Conservation (phyloP, 2,797 vertebrate genomes). For the Enteromius paludinosus region DNA sequence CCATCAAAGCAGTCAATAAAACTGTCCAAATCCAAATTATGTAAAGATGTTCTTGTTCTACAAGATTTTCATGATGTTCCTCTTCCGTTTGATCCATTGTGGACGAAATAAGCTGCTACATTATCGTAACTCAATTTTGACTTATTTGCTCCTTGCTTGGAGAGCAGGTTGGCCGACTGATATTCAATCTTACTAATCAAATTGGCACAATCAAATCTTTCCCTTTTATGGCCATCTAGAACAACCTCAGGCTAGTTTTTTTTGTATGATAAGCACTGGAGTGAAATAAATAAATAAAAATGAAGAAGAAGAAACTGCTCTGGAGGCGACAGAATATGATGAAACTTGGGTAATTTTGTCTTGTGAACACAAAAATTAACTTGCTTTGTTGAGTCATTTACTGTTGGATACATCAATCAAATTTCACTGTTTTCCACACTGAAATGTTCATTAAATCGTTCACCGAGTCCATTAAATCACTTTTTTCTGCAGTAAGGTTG, state of each 20-base stretch:
- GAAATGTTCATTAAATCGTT: background rate
- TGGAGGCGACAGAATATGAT: conserved; percentile 30
- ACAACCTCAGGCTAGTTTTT: conserved; percentile 25
- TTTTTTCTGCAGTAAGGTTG: background rate
- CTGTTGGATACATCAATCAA: background rate
- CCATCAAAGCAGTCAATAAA: conserved; percentile 35
- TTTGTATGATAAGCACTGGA: conserved; percentile 4
- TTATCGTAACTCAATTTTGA: conserved; percentile 27
- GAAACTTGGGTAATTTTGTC: background rate
- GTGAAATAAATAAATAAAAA: background rate
- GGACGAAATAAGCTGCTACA: background rate
- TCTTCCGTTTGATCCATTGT: conserved; percentile 27
- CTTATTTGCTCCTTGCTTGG: conserved; percentile 31
- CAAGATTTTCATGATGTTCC: background rate
- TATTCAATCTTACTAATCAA: conserved; percentile 33
- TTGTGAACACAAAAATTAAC: background rate
- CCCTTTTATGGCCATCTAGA: conserved; percentile 15
- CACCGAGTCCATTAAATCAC: background rate
- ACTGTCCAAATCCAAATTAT: conserved; percentile 1
- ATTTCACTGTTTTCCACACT: background rate
- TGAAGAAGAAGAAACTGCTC: conserved; percentile 1
- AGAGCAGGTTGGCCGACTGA: conserved; percentile 35
- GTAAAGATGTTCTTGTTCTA: conserved; percentile 21
- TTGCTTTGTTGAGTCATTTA: conserved; percentile 4
- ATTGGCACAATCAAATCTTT: conserved; percentile 36